Base-by-base conservation (phyloP, 2,113 vertebrate genomes). In the Danionella cerebrum region DNA sequence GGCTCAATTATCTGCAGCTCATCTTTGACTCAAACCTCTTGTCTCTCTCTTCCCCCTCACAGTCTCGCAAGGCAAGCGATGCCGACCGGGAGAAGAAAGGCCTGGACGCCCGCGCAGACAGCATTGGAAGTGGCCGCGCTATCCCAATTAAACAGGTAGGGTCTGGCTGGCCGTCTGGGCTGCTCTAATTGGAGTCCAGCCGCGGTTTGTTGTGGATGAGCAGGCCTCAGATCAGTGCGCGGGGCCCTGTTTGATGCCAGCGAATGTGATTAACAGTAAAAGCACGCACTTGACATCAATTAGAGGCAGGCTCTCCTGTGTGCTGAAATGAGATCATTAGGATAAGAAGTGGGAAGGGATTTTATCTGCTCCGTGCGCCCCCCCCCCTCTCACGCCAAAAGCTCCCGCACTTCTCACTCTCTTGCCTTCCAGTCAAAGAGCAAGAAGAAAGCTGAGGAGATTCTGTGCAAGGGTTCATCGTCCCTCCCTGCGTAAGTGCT, bases 71-170 rank as follows among this genome's bases (percentile, higher is more conserved):
- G 86, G 93, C 91, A 79, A 97, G 87, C 72, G 96, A 98, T 80
- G 85, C 94, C 74, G 95, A 99, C 87, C 96, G 96, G 91, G 95
- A 98, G 85, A 99, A 98, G 89, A 99, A 99, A 83, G 90, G 91
- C 69, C 82, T 93, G 87, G 96, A 98, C 84, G 86, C 86, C 77
- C 91, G 96, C 1, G 92, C 95, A 33, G 96, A 99, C 88, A 99
- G 95, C 90, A 96, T 99, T 76, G 96, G 96, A 82, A 98, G 94
- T 65, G 96, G 96, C 24, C 89, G 95, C 0, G 96, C 96, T 76
- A 99, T 99, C 87, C 96, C 96, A 89, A 98, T 99, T 91, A 99
- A 98, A 84, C 96, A 98, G 96, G 95, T 98, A 90, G 41, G 72
- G 45, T 2, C 38, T 71, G 22, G 72, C 53, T 12, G 38, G 51